phyloP scores from a whole-genome alignment of 2,888 invertebrate species.

The Ophion costatus region DNA sequence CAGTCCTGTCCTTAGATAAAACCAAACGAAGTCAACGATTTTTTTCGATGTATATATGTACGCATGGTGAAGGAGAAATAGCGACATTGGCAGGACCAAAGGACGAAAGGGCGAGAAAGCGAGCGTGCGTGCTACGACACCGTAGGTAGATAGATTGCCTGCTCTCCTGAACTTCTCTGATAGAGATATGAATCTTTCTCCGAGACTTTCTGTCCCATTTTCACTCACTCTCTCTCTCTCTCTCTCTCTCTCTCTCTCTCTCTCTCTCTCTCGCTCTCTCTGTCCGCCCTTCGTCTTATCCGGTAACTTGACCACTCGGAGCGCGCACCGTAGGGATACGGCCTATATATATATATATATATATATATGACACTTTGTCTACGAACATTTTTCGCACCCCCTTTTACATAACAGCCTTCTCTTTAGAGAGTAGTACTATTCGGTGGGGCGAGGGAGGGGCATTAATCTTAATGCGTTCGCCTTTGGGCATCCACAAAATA shows the following conservation, averaged over 20 bases:
- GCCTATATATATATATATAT: conserved; percentile 5
- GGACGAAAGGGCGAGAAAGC: conserved; percentile 57
- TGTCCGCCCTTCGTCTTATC: conserved; percentile 40
- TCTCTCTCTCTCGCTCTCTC: too few species aligned
- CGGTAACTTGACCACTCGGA: conserved; percentile 66
- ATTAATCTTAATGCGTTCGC: too few species aligned
- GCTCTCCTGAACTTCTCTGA: conserved; percentile 79
- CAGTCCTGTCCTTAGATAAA: too few species aligned
- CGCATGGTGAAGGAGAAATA: conserved; percentile 42
- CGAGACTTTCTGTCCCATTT: conserved; percentile 54
- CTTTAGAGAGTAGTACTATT: too few species aligned
- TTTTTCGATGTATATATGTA: neutral
- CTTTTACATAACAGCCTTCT: conserved; percentile 29
- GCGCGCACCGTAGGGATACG: conserved; percentile 26
- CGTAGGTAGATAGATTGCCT: conserved; percentile 78
- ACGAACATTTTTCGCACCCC: conserved; percentile 50
- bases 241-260: conserved; percentile 10
- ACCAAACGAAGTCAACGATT: too few species aligned
- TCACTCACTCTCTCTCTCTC: conserved; percentile 30
- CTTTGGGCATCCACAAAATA: too few species aligned
- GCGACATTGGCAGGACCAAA: conserved; percentile 54
- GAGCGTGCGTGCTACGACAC: conserved; percentile 66
- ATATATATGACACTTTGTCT: conserved; percentile 20
- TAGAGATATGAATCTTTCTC: conserved; percentile 81
- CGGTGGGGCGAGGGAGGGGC: too few species aligned